Evolutionary conservation across 1,140 invertebrate species (phyloP).

Genomic region (Orius insidiosus): DNA sequence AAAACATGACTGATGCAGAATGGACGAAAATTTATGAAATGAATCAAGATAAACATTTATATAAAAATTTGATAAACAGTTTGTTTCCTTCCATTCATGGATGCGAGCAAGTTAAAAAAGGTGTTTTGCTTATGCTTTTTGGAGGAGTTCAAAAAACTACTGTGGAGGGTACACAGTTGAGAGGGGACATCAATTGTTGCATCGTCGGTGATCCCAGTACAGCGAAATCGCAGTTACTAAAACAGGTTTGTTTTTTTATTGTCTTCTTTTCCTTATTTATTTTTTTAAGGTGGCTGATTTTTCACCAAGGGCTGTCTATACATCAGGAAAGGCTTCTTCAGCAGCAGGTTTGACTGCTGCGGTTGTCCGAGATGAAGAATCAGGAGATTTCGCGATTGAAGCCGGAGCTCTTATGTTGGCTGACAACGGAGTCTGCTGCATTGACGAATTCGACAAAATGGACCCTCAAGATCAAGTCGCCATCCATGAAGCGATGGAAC

Average conservation of each 20-base stretch:
- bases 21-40: slow-evolving; percentile 96
- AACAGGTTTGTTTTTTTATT: too few relatives aligned
- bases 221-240: slow-evolving; percentile 93
- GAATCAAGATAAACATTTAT: slow-evolving; percentile 84
- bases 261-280: too few relatives aligned
- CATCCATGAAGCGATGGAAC: slow-evolving; percentile 99
- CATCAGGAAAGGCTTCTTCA: slow-evolving; percentile 93
- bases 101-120: slow-evolving; percentile 94
- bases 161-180: slow-evolving; percentile 64
- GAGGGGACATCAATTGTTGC: slow-evolving; percentile 96
- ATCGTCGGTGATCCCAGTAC: slow-evolving; percentile 98
- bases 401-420: slow-evolving; percentile 98
- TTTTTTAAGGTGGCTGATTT: slow-evolving; percentile 70
- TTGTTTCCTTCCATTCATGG: slow-evolving; percentile 96
- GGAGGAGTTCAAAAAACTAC: slow-evolving; percentile 96
- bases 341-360: slow-evolving; percentile 97
- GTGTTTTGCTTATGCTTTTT: slow-evolving; percentile 87
- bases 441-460: slow-evolving; percentile 99
- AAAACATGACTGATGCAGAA: slow-evolving; percentile 86
- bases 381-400: slow-evolving; percentile 97
- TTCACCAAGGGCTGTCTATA: slow-evolving; percentile 89
- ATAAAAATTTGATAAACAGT: slow-evolving; percentile 78
- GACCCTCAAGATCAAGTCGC: slow-evolving; percentile 93
- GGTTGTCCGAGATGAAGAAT: slow-evolving; percentile 93
- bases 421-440: slow-evolving; percentile 98